Evolutionary conservation across 2,797 vertebrate species (phyloP).

Genomic region (Semotilus atromaculatus): DNA sequence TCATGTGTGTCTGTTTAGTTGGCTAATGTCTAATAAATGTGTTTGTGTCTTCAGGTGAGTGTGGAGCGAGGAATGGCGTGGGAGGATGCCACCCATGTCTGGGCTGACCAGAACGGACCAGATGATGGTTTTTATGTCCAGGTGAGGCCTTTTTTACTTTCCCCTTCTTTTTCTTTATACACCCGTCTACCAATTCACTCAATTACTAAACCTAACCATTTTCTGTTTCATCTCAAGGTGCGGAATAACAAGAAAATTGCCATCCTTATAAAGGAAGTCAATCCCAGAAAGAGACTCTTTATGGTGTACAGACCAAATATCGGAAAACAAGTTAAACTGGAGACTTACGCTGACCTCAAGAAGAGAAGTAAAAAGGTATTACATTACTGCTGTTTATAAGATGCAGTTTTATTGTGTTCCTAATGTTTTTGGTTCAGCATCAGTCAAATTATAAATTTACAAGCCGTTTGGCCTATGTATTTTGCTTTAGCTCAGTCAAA

Average conservation of each 20-base stretch:
- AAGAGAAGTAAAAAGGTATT: conserved; percentile 98
- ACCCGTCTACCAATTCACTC: too few relatives aligned
- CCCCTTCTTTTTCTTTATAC: neutral
- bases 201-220: neutral
- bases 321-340: conserved; percentile 94
- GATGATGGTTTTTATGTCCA: conserved; percentile 99
- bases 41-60: conserved; percentile 80
- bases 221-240: conserved; percentile 77
- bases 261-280: conserved; percentile 94
- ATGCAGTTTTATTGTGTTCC: neutral
- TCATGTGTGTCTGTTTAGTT: neutral
- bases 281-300: conserved; percentile 95
- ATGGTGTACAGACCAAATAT: conserved; percentile 97
- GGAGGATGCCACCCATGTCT: conserved; percentile 95
- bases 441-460: neutral
- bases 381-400: neutral
- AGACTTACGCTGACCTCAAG: conserved; percentile 91
- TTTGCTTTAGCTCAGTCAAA: neutral
- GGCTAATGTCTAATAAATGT: neutral
- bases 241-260: conserved; percentile 97
- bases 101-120: conserved; percentile 93
- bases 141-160: conserved; percentile 70
- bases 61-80: conserved; percentile 99
- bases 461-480: neutral
- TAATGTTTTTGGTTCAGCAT: neutral